Evolutionary conservation across 2,113 vertebrate species (phyloP).

Genomic region (Serilophus lunatus): DNA sequence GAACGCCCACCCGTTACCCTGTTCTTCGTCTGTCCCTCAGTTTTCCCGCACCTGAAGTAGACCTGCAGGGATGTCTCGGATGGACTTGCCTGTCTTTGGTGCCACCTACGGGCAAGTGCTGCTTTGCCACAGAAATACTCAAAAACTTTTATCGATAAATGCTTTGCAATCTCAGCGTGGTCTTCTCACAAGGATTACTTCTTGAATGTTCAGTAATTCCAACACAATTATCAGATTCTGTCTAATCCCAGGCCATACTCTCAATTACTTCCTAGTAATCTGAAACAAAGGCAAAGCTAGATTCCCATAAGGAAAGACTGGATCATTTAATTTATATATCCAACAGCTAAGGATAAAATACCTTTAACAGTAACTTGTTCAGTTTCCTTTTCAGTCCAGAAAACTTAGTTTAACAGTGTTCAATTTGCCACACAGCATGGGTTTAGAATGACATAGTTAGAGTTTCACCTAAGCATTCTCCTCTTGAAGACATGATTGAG

Average conservation of each 20-base stretch:
- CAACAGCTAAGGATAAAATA: background rate
- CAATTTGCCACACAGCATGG: background rate
- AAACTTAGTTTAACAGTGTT: background rate
- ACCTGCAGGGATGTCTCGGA: rapidly evolving
- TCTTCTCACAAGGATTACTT: background rate
- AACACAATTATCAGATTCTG: background rate
- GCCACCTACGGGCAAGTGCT: slow-evolving; percentile 52
- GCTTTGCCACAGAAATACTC: background rate
- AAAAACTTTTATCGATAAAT: rapidly evolving
- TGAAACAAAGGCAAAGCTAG: background rate
- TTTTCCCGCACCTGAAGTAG: background rate
- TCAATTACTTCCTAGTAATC: background rate
- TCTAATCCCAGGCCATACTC: background rate
- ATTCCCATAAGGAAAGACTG: background rate
- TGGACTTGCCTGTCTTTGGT: slow-evolving; percentile 38
- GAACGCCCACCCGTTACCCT: background rate
- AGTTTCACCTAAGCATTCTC: background rate
- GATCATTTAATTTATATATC: background rate
- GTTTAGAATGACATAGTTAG: background rate
- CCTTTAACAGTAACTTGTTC: background rate
- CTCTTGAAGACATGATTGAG: background rate
- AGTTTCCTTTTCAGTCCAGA: background rate
- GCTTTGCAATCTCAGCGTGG: background rate
- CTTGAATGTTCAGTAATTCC: background rate
- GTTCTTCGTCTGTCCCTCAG: background rate